Conservation (phyloP, 2,888 invertebrate species). For the Syrphus vitripennis region DNA sequence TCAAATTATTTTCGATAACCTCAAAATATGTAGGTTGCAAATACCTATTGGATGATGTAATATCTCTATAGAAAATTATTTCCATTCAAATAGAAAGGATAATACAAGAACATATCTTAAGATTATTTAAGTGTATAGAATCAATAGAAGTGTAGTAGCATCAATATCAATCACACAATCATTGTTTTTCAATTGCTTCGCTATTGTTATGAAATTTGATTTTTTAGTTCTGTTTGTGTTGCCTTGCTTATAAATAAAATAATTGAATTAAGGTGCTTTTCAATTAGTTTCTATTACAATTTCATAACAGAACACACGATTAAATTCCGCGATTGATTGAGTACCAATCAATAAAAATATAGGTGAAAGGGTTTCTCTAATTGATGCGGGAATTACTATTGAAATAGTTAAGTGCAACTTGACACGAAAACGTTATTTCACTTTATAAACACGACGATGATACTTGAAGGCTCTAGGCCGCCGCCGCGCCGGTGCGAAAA, state of each 20-base stretch:
- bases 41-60: constrained; percentile 28
- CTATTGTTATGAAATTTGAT: background rate
- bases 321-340: constrained; percentile 4
- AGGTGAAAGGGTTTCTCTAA: constrained; percentile 18
- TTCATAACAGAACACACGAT: constrained; percentile 1
- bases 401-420: constrained; percentile 37
- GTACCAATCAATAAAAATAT: background rate
- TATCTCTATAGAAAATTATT: constrained; percentile 47
- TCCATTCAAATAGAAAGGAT: constrained; percentile 9
- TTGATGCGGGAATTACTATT: constrained; percentile 26
- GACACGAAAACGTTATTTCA: constrained; percentile 41
- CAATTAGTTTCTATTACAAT: background rate
- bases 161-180: constrained; percentile 49
- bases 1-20: background rate
- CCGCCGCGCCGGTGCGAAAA: no score
- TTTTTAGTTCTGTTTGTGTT: background rate
- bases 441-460: constrained; percentile 10
- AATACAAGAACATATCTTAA: constrained; percentile 23
- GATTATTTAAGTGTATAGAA: constrained; percentile 2
- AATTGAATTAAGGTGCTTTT: background rate
- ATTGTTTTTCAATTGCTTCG: constrained; percentile 32
- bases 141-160: background rate
- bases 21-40: no score
- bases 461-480: background rate
- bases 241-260: background rate